Evolutionary conservation across 2,888 invertebrate species (phyloP).

Genomic region (Miltochrista miniata): DNA sequence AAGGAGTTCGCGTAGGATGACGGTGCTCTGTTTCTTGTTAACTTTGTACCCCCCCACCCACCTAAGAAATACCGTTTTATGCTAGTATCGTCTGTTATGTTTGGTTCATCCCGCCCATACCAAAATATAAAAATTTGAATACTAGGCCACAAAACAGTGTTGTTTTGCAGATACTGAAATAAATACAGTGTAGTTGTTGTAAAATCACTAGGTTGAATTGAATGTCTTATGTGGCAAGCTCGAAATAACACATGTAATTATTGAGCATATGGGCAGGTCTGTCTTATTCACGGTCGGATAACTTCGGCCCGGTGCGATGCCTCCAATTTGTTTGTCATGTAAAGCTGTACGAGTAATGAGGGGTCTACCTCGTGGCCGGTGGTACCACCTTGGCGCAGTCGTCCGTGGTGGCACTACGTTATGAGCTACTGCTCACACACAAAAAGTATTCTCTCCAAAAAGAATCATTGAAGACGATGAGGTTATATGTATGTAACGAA

Average conservation of each 20-base stretch:
- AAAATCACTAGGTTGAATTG: conserved; percentile 16
- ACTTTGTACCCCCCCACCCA: no score
- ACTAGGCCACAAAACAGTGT: no score
- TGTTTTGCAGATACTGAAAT: not conserved
- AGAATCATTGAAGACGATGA: not conserved
- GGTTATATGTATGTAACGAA: no score
- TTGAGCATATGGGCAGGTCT: conserved; percentile 22
- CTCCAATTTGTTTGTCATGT: conserved; percentile 12
- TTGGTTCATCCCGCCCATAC: no score
- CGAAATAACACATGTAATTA: conserved; percentile 9
- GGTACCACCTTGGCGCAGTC: conserved; percentile 10
- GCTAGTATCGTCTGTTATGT: no score
- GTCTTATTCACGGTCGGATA: conserved; percentile 19
- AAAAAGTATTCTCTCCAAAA: not conserved
- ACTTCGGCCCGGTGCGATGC: conserved; percentile 10
- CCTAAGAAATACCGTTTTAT: no score
- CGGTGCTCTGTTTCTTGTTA: no score
- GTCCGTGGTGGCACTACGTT: not conserved
- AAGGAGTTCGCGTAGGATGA: no score
- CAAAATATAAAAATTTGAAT: no score
- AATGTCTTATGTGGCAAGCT: conserved; percentile 22
- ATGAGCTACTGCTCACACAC: not conserved
- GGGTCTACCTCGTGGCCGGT: conserved; percentile 18
- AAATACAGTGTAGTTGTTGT: conserved; percentile 12
- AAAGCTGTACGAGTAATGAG: conserved; percentile 18